Evolutionary conservation across 1,140 invertebrate genomes (phyloP), one percentile per base, ranked within the genome.

Genomic region (Thaumetopoea pityocampa): DNA sequence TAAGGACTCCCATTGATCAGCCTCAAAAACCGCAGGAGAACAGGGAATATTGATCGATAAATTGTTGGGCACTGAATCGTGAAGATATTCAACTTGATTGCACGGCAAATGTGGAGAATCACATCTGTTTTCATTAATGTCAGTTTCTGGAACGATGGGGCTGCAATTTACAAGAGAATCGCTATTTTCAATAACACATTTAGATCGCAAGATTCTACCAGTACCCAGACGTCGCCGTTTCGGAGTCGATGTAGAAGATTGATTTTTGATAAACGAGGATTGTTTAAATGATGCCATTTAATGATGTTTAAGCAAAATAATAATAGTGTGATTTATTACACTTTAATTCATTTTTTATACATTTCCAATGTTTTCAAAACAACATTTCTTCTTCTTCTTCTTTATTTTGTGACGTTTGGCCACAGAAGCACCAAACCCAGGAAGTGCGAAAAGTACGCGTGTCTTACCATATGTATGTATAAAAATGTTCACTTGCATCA

Each of bases 11-110:
- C 62, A 73, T 26, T 60, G 56, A 5, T 51, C 54, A 14, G 47
- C 40, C 9, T 71, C 54, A 12, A 57, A 49, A 11, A 66, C 29
- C 22, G 42, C 67, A 7, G 69, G 62, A 2, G 69, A 66, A 27
- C 57, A 59, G 12, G 68, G 64, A 38, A 83, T 77, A 32, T 74
- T 60, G 37, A 56, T 56, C 20, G 28, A 41, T 1, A 64, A 63
- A 35, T 40, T 66, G 33, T 66, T 65, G 8, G 55, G 55, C 5
- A 24, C 47, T 0, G 73, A 70, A 33, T 77, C 67, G 33, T 51
- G 50, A 17, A 83, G 48, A 49, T 67, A 83, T 51, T 83, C 68
- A 8, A 76, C 53, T 67, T 83, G 78, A 60, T 83, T 83, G 16
- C 72, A 80, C 0, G 79, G 79, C 18, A 83, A 46, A 5, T 67